Evolutionary conservation across 2,888 invertebrate genomes (phyloP).

Genomic region (Omphaloscelis lunosa): DNA sequence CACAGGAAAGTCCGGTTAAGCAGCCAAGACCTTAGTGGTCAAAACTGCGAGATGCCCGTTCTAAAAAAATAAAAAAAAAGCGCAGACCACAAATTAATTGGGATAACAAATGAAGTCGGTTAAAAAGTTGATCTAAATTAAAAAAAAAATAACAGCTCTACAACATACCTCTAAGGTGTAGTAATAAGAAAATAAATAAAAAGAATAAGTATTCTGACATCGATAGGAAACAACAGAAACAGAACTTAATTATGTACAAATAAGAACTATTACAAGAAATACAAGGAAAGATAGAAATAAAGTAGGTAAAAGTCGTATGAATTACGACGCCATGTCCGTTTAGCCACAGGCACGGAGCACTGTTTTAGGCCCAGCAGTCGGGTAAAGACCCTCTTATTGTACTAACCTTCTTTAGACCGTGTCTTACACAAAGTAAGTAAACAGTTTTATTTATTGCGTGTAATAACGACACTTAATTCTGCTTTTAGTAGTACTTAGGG

Average conservation of each 20-base stretch:
- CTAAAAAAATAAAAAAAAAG: no score
- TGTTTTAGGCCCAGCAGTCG: not conserved
- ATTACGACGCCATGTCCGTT: not conserved
- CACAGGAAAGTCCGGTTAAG: no score
- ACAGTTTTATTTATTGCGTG: constrained; percentile 53
- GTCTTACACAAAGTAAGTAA: constrained; percentile 44
- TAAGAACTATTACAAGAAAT: not conserved
- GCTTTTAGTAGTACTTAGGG: constrained; percentile 51
- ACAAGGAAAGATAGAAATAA: not conserved
- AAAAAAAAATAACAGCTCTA: no score
- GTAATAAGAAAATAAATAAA: not conserved
- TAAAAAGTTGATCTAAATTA: no score
- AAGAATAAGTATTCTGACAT: not conserved
- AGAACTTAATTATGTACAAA: no score
- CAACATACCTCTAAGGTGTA: not conserved
- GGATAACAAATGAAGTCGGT: not conserved
- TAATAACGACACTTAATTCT: constrained; percentile 56
- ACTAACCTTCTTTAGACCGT: constrained; percentile 18
- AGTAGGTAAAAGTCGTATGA: not conserved
- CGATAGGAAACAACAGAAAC: not conserved
- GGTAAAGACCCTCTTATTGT: constrained; percentile 23
- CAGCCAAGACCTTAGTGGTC: no score
- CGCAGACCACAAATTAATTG: no score
- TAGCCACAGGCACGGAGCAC: not conserved
- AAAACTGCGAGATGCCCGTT: no score